A percentile compares a stretch with the other conserved stretches of the same genome.
Evolutionary conservation across 37 sponge, comb jelly and placozoan species (phyloP).

Genomic region (Spongilla lacustris): DNA sequence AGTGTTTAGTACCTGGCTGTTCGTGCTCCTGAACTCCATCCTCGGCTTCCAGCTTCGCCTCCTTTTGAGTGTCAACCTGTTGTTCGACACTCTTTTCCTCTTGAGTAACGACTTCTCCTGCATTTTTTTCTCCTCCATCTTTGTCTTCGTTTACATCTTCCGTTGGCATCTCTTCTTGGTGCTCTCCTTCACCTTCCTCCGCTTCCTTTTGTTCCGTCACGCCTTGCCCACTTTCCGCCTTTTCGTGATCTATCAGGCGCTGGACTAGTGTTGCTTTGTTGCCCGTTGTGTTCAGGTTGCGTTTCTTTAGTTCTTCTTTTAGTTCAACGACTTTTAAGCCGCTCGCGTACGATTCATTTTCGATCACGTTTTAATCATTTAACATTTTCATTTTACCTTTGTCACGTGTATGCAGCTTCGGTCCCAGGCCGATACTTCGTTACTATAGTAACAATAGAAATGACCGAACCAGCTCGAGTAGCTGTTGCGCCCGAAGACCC

Average conservation of each 20-base stretch:
- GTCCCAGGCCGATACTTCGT: neutral
- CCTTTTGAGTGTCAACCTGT: neutral
- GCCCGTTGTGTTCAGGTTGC: slow-evolving; percentile 57
- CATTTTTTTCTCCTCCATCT: neutral
- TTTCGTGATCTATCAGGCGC: slow-evolving; percentile 51
- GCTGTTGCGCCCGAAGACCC: slow-evolving; percentile 22
- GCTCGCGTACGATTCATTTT: slow-evolving; percentile 24
- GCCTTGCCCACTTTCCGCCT: slow-evolving; percentile 17
- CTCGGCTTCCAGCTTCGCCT: neutral
- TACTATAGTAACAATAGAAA: neutral
- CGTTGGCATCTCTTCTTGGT: slow-evolving; percentile 14
- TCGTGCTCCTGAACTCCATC: neutral
- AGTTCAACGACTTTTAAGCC: slow-evolving; percentile 81
- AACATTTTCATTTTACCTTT: too few species aligned
- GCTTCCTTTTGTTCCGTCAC: slow-evolving; percentile 6
- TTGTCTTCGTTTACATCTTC: neutral
- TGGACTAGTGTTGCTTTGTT: slow-evolving; percentile 74
- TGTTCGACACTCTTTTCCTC: neutral
- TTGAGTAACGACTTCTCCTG: neutral
- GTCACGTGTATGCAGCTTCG: neutral
- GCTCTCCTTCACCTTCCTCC: slow-evolving; percentile 7
- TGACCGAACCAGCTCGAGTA: neutral
- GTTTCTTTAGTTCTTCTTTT: slow-evolving; percentile 79
- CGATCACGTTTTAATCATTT: neutral
- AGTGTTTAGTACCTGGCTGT: neutral